Base-by-base conservation (phyloP, 2,113 vertebrate genomes). In the Lepidothrix coronata region DNA sequence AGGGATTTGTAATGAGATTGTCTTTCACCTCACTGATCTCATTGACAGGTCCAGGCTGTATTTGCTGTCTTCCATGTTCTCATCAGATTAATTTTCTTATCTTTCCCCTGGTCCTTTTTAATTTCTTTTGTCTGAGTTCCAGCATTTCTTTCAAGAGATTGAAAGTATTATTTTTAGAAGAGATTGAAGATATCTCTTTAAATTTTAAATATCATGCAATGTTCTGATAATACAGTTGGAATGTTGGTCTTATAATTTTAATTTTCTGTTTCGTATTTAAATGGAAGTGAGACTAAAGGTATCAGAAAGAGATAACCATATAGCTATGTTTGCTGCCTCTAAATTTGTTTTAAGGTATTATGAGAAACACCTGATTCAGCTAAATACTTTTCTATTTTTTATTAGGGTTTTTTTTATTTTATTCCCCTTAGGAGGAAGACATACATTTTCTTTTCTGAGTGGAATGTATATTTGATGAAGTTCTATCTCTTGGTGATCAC, bases 1-100 rank as follows among this genome's bases (percentile, higher is more conserved):
- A 37, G 15, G 77, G 24, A 85, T 81, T 85, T 91, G 58, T 59
- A 70, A 85, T 74, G 73, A 97, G 68, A 67, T 86, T 85, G 41
- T 78, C 62, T 89, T 96, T 93, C 67, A 92, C 57, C 54, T 89
- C 77, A 72, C 61, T 87, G 82, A 68, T 94, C 82, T 17, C 66
- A 9, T 21, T 94, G 73, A 62, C 70, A 76, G 52, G 66, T 82
- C 41, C 39, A 85, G 52, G 58, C 9, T 85, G 16, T 73, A 31
- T 82, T 91, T 94, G n/a, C 28, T 81, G 52, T 75, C 55, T 94
- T 94, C 72, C 33, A 30, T 39, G 37, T 62, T 75, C 48, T 77
- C 66, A 89, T 92, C 73, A 91, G 73, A 80, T 84, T 92, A 88
- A 87, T 92, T 77, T 89, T 76, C 55, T 81, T 89, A 71, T 81